Conservation (phyloP, 2,888 invertebrate species). For the Temnothorax rugatulus region DNA sequence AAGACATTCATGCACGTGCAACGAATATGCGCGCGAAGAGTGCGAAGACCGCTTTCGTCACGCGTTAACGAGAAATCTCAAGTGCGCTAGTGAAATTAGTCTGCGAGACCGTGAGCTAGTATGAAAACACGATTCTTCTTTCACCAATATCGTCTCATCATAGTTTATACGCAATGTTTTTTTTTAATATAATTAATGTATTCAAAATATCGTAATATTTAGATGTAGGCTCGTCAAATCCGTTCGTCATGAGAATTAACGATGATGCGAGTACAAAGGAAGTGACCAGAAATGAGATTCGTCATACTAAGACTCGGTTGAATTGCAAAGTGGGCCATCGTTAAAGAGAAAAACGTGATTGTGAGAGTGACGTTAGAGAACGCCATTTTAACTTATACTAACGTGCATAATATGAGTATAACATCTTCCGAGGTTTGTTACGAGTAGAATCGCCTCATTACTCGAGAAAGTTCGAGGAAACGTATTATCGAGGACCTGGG, state of each 20-base stretch:
- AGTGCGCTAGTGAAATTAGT: slow-evolving; percentile 64
- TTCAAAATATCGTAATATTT: slow-evolving; percentile 28
- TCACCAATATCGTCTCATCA: background rate
- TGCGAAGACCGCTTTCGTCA: slow-evolving; percentile 20
- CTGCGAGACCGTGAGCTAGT: slow-evolving; percentile 50
- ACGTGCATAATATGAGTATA: background rate
- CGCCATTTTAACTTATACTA: slow-evolving; percentile 14
- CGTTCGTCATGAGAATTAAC: slow-evolving; percentile 29
- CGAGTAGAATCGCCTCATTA: slow-evolving; percentile 75
- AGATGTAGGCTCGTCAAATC: background rate
- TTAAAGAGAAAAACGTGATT: slow-evolving; percentile 29
- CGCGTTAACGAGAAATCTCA: slow-evolving; percentile 64
- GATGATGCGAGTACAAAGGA: background rate
- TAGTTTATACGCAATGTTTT: slow-evolving; percentile 11
- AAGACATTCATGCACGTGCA: slow-evolving; percentile 65
- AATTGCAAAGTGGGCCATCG: slow-evolving; percentile 47
- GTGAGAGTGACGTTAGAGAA: slow-evolving; percentile 34
- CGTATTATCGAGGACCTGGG: slow-evolving; percentile 70
- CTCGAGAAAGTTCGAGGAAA: slow-evolving; percentile 73
- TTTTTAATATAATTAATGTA: slow-evolving; percentile 11
- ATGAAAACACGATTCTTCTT: background rate
- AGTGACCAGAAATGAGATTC: slow-evolving; percentile 16
- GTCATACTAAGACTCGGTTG: slow-evolving; percentile 13
- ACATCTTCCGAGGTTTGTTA: slow-evolving; percentile 70
- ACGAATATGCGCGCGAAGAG: slow-evolving; percentile 20